phyloP scores from a whole-genome alignment of 2,888 invertebrate genomes.

The Oligia fasciuncula region DNA sequence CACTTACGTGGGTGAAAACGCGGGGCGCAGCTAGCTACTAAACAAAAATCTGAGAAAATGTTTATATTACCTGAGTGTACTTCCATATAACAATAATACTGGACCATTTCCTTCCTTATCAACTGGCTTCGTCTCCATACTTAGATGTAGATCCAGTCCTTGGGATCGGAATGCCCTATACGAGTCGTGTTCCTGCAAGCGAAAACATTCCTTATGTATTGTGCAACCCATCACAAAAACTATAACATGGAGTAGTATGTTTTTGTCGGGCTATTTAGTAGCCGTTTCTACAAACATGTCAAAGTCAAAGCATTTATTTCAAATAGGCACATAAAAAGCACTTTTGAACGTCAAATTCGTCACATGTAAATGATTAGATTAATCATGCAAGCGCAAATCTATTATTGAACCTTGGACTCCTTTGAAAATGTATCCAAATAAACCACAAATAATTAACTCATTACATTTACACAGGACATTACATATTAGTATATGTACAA shows the following conservation, averaged over 20 bases:
- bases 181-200: conserved; percentile 96
- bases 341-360: too few relatives aligned
- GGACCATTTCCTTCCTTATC: conserved; percentile 91
- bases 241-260: neutral
- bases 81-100: conserved; percentile 96
- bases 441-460: neutral
- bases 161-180: conserved; percentile 96
- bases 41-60: neutral
- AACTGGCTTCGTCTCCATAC: conserved; percentile 86
- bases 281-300: too few relatives aligned
- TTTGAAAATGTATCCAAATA: too few relatives aligned
- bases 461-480: too few relatives aligned
- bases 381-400: too few relatives aligned
- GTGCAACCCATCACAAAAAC: neutral
- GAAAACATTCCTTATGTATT: neutral
- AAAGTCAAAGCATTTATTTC: too few relatives aligned
- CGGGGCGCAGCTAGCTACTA: too few relatives aligned
- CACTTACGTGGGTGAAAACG: too few relatives aligned
- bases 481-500: neutral
- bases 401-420: too few relatives aligned
- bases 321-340: too few relatives aligned
- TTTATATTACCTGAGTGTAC: conserved; percentile 93
- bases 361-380: too few relatives aligned
- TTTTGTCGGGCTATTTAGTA: too few relatives aligned
- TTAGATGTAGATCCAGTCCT: conserved; percentile 84